These are phyloP conservation scores for Vannuccia rotundouncinata DNA, from an alignment of 2,888 invertebrate species.

Conservation along the genomic window DNA sequence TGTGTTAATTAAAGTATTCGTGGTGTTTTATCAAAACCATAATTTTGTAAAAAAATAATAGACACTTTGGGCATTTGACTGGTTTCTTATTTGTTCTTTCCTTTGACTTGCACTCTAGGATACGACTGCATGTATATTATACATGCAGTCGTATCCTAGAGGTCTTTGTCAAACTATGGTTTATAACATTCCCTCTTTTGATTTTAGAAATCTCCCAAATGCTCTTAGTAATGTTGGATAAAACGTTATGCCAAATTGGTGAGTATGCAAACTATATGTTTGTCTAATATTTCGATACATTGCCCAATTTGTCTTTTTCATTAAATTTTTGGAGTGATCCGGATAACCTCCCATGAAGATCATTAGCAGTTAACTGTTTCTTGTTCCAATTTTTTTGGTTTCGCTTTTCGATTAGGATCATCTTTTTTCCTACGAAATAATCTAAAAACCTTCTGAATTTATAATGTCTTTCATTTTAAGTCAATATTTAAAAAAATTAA, in stretches of 20 bases:
- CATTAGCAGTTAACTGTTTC: no score
- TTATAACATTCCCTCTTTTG: neutral
- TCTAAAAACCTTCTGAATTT: no score
- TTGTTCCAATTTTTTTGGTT: no score
- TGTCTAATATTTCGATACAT: neutral
- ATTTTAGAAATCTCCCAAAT: neutral
- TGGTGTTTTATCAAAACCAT: neutral
- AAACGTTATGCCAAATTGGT: neutral
- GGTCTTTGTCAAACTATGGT: neutral
- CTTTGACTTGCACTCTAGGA: neutral
- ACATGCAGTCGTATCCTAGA: neutral
- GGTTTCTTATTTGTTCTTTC: neutral
- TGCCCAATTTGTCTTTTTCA: no score
- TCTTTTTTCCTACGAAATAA: no score
- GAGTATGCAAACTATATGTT: neutral
- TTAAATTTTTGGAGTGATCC: no score
- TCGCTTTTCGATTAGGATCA: no score
- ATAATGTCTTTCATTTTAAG: no score
- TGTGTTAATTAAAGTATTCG: neutral
- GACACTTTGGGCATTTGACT: neutral
- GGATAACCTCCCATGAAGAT: no score
- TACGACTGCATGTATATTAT: no score
- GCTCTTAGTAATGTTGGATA: neutral
- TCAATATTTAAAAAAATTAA: no score
- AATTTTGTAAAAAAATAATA: neutral